Conservation (phyloP, 1,140 invertebrate genomes). For the Archegozetes longisetosus region DNA sequence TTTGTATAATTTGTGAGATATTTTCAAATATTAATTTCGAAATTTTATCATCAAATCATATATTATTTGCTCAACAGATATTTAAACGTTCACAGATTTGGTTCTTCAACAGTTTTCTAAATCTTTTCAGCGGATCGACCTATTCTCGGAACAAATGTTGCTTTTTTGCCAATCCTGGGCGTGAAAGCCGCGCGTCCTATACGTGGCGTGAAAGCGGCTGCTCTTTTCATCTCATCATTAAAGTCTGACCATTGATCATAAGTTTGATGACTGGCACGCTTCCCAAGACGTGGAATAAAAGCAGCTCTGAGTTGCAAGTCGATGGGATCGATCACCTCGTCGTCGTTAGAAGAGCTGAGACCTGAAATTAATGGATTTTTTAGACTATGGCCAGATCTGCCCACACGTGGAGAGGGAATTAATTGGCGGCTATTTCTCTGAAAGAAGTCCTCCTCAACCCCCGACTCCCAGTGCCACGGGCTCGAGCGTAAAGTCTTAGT, state of each 20-base stretch:
- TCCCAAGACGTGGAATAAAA: slow-evolving; percentile 15
- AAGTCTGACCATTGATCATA: background rate
- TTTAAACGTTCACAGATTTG: too few relatives aligned
- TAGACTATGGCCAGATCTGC: slow-evolving; percentile 1
- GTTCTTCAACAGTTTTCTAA: too few relatives aligned
- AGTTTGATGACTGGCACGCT: background rate
- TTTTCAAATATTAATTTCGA: too few relatives aligned
- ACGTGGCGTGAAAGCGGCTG: slow-evolving; percentile 18
- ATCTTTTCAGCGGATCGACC: background rate
- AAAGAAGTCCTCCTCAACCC: background rate
- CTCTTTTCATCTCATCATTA: slow-evolving; percentile 10
- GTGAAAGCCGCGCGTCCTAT: slow-evolving; percentile 19
- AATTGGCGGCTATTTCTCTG: background rate
- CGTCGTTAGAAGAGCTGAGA: background rate
- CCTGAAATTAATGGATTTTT: background rate
- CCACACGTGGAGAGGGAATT: background rate
- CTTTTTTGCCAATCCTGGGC: slow-evolving; percentile 16
- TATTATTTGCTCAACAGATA: too few relatives aligned
- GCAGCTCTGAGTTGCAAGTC: slow-evolving; percentile 16
- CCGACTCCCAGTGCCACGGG: background rate
- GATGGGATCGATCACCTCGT: slow-evolving; percentile 8
- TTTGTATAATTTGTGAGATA: too few relatives aligned
- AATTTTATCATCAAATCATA: too few relatives aligned
- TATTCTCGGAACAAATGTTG: slow-evolving; percentile 9
- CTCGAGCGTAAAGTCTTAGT: background rate